Evolutionary conservation across 1,140 invertebrate species (phyloP), one percentile per base, ranked within the genome.

Genomic region (Leptestheria dahalacensis): DNA sequence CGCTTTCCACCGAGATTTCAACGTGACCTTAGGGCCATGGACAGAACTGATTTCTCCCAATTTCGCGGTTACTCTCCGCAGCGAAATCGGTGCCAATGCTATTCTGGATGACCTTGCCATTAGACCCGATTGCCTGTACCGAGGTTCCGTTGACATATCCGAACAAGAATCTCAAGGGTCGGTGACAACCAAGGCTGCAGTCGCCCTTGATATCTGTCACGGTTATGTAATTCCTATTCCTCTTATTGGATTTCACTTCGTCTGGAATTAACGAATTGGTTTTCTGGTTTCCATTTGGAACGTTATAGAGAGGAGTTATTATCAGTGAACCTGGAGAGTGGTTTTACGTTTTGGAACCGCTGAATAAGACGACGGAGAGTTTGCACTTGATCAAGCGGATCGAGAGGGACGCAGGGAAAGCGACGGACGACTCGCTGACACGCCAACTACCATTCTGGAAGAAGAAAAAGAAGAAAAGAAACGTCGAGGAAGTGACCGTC

Each of bases 401-500:
- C 26, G 25, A 12, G 18, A 9, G 23, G 12, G 23, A 1, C 33
- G 21, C 33, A 20, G 2, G n/a, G 29, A 49, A 52, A 26, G 28
- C 25, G 29, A n/a, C 48, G 50, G 26, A 20, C 15, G n/a, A 21
- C n/a, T 18, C 15, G 1, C 29, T 41, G 23, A 23, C 29, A 52
- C n/a, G 48, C 18, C 24, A 52, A 28, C 23, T n/a, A n/a, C n/a
- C 58, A 26, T 52, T 33, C 33, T 41, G 24, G 11, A 60, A 25
- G 58, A 60, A 41, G 2, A 52, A 23, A 6, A 25, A 4, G 15
- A 29, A 23, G 47, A 33, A 23, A 12, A 11, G n/a, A 10, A 60
- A 41, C 11, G 24, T 29, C 23, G 49, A 48, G 12, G 49, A 33
- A 18, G 9, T 55, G 21, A 55, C 28, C 1, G 41, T 88, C 1